Conservation (phyloP, 1,140 invertebrate genomes). For the Drosophila seguyi region DNA sequence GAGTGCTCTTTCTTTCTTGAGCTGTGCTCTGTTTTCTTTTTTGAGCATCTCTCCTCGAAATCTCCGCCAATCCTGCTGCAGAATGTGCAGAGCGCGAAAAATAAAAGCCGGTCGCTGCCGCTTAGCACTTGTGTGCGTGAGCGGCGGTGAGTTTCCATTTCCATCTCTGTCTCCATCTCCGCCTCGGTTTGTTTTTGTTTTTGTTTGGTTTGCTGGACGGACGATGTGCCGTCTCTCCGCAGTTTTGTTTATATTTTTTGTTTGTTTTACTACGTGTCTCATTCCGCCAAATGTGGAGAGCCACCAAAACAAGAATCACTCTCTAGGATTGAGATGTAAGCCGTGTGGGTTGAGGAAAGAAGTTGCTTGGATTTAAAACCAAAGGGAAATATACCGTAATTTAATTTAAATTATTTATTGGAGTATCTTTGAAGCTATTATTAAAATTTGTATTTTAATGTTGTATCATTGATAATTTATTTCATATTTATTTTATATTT, state of each 20-base stretch:
- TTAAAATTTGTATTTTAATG: background rate
- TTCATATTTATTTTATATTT: background rate
- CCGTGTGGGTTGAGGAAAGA: background rate
- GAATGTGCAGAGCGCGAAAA: constrained; percentile 74
- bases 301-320: constrained; percentile 2
- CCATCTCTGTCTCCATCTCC: constrained; percentile 33
- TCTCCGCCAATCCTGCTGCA: constrained; percentile 72
- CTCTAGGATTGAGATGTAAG: constrained; percentile 11
- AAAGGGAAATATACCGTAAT: too few species aligned
- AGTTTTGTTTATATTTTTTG: constrained; percentile 14
- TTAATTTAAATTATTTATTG: background rate
- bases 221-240: constrained; percentile 17
- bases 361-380: background rate
- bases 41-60: constrained; percentile 50
- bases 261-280: constrained; percentile 12
- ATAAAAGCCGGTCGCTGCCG: constrained; percentile 70
- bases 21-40: constrained; percentile 41
- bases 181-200: constrained; percentile 38
- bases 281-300: constrained; percentile 15
- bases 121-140: constrained; percentile 43
- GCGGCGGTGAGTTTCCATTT: constrained; percentile 29
- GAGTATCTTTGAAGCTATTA: background rate
- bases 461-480: background rate
- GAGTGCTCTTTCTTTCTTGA: constrained; percentile 68
- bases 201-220: constrained; percentile 30